Evolutionary conservation across 2,113 vertebrate species (phyloP).

Genomic region (Pteropus alecto): DNA sequence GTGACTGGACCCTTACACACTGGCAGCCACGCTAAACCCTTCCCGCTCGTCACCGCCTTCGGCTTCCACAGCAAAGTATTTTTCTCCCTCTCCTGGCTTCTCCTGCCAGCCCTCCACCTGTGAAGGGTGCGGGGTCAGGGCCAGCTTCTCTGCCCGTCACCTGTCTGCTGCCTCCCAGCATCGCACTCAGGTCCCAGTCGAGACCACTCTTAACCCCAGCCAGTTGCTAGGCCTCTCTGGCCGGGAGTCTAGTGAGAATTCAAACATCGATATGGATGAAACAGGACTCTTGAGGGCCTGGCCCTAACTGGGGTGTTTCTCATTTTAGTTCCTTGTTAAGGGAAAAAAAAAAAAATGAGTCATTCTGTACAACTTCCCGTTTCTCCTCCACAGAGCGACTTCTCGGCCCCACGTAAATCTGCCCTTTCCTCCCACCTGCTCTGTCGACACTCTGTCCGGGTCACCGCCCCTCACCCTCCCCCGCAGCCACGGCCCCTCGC

Average conservation of each 20-base stretch:
- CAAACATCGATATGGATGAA: not conserved
- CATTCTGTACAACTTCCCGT: not conserved
- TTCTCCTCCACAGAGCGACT: not conserved
- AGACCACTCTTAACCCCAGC: not conserved
- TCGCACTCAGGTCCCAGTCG: too few species aligned
- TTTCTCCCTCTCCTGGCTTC: not conserved
- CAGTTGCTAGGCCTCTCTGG: not conserved
- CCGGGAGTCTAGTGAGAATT: not conserved
- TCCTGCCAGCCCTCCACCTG: not conserved
- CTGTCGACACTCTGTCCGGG: not conserved
- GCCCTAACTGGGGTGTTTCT: not conserved
- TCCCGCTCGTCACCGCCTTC: not conserved
- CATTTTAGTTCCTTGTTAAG: not conserved
- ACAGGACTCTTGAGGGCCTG: not conserved
- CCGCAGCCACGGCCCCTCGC: too few species aligned
- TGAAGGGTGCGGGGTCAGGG: not conserved
- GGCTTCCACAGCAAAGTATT: not conserved
- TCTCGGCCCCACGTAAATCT: too few species aligned
- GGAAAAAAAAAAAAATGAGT: too few species aligned
- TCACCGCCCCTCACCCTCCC: too few species aligned
- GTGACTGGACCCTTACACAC: not conserved
- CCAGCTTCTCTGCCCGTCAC: rapidly evolving
- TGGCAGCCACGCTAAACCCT: not conserved
- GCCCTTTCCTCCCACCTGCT: not conserved
- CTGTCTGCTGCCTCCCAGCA: rapidly evolving